Evolutionary conservation across 2,888 invertebrate genomes (phyloP).

Genomic region (Elegia similella): DNA sequence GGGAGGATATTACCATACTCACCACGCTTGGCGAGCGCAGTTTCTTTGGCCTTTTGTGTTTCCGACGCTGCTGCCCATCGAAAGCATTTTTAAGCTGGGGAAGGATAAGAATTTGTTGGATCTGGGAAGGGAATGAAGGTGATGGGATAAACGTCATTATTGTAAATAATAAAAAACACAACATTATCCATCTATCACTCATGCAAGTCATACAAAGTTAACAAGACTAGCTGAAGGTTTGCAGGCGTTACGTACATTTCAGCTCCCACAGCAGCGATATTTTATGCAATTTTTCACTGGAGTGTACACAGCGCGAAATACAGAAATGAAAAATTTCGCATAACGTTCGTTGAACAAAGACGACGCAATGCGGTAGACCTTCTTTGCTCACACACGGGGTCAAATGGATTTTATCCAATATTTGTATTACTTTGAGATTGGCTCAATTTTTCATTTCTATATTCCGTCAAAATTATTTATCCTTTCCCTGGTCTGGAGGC

Average conservation of each 20-base stretch:
- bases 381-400: slow-evolving; percentile 8
- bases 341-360: slow-evolving; percentile 7
- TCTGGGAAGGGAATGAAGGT: no score
- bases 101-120: no score
- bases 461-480: no score
- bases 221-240: neutral
- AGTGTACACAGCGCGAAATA: neutral
- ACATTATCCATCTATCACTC: neutral
- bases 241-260: neutral
- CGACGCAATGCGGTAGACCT: slow-evolving; percentile 12
- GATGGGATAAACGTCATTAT: no score
- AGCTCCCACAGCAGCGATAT: neutral
- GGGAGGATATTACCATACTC: no score
- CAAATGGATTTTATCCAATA: slow-evolving; percentile 8
- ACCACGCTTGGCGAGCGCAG: no score
- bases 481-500: no score
- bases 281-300: slow-evolving; percentile 11
- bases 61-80: no score
- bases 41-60: no score
- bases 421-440: no score
- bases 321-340: slow-evolving; percentile 8
- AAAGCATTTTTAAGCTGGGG: no score
- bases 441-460: no score
- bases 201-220: neutral
- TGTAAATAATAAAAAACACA: neutral